Percentiles rank a stretch among this genome's conserved stretches.
These are phyloP conservation scores for Helostoma temminkii DNA, from an alignment of 2,797 vertebrate species.

Conservation along the genomic window DNA sequence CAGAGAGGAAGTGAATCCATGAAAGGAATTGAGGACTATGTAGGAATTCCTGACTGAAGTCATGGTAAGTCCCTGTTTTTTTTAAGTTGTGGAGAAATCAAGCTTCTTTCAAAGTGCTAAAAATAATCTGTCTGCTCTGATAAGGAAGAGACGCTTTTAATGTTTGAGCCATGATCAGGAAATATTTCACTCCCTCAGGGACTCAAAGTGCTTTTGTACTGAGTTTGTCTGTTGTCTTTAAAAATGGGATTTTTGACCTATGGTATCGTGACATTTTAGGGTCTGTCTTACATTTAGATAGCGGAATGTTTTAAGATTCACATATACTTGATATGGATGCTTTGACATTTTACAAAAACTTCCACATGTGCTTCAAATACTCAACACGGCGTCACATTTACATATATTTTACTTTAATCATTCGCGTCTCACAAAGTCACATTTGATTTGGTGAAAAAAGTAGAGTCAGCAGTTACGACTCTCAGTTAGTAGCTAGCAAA, in stretches of 20 bases:
- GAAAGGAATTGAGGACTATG: conserved; percentile 72
- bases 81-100: background rate
- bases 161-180: background rate
- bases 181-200: background rate
- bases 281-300: background rate
- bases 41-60: conserved; percentile 78
- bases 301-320: background rate
- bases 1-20: conserved; percentile 59
- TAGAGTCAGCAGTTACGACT: conserved; percentile 13
- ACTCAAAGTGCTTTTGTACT: background rate
- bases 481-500: background rate
- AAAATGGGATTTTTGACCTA: background rate
- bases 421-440: conserved; percentile 2
- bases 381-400: background rate
- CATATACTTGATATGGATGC: background rate
- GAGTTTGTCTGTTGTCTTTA: background rate
- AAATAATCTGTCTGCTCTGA: background rate
- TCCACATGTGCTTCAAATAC: background rate
- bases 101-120: background rate
- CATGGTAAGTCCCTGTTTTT: conserved; percentile 80
- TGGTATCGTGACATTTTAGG: conserved; percentile 3
- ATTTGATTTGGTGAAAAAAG: conserved; percentile 13
- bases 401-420: background rate
- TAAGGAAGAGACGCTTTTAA: background rate
- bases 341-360: background rate